These are phyloP conservation scores for Parotia lawesii DNA, from an alignment of 2,113 vertebrate species.

Conservation along the genomic window DNA sequence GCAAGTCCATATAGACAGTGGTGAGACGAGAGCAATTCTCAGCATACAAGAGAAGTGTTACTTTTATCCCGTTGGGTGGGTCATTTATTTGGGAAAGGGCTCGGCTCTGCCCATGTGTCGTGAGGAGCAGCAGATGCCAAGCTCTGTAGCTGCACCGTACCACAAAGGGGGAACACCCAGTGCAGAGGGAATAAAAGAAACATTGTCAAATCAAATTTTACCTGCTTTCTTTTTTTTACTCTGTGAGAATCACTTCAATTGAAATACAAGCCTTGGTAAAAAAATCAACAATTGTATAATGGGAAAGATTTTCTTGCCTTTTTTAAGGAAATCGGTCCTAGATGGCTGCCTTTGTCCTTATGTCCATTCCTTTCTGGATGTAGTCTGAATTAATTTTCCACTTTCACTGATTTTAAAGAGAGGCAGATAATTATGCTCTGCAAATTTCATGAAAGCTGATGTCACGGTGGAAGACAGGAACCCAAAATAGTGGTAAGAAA, in stretches of 20 bases:
- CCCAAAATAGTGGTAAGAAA: not conserved
- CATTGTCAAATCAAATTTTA: constrained; percentile 19
- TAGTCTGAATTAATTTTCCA: not conserved
- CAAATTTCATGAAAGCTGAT: not conserved
- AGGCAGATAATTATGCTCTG: not conserved
- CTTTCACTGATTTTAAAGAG: not conserved
- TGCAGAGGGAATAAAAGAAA: constrained; percentile 51
- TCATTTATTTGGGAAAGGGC: not conserved
- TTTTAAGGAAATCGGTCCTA: not conserved
- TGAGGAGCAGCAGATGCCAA: not conserved
- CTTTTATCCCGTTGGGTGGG: not conserved
- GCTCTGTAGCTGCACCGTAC: not conserved
- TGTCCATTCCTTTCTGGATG: not conserved
- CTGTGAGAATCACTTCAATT: not conserved
- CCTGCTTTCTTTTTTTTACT: not conserved
- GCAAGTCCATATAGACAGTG: not conserved
- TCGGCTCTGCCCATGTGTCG: not conserved
- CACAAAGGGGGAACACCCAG: constrained; percentile 26
- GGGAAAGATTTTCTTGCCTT: not conserved
- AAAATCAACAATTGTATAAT: not conserved
- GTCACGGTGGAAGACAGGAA: not conserved
- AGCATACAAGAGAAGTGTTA: not conserved
- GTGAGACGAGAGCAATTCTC: not conserved
- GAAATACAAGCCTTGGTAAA: not conserved
- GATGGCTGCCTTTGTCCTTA: not conserved